Evolutionary conservation across 2,888 invertebrate species (phyloP), one percentile per base, ranked within the genome.

Genomic region (Carabus problematicus): DNA sequence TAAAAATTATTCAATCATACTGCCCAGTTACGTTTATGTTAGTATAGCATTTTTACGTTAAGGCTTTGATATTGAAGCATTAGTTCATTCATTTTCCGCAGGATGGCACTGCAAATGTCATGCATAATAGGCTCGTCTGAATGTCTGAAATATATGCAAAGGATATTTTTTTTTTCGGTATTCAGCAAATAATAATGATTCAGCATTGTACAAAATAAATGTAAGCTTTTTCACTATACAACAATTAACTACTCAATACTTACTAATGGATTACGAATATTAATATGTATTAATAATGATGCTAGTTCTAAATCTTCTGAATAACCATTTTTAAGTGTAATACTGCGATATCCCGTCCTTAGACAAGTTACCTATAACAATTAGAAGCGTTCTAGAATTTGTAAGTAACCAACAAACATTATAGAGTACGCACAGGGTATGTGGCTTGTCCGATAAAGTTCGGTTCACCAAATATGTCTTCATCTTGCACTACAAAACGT

Each of bases 401-500:
- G 41, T 45, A 19, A 56, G 11, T 40, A 45, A 70, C 16, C n/a
- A 66, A 64, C n/a, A n/a, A 69, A 8, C 39, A 47, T 8, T 69
- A 14, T 11, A 70, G 7, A 61, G 59, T 63, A 79, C 83, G 82
- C 75, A 97, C 86, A 0, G 98, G 96, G 83, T 91, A 97, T 9
- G 95, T 94, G 47, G 95, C 95, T 83, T 99, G 98, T 0, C 98
- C 98, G 71, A 98, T 92, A 81, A 98, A 97, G 84, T 97, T 97
- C 9, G 91, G 93, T 77, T 98, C 98, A 0, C 97, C 97, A 82
- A 99, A 98, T 85, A 97, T 94, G 79, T 99, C 98, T 81, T 97
- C 97, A 81, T 97, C 97, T 81, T 95, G 92, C 0, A 97, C 93
- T 47, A 92, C 86, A 81, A 98, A 97, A 43, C 97, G 86, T 58